Evolutionary conservation across 2,113 vertebrate genomes (phyloP), one percentile per base, ranked within the genome.

Genomic region (Microtus montanus): DNA sequence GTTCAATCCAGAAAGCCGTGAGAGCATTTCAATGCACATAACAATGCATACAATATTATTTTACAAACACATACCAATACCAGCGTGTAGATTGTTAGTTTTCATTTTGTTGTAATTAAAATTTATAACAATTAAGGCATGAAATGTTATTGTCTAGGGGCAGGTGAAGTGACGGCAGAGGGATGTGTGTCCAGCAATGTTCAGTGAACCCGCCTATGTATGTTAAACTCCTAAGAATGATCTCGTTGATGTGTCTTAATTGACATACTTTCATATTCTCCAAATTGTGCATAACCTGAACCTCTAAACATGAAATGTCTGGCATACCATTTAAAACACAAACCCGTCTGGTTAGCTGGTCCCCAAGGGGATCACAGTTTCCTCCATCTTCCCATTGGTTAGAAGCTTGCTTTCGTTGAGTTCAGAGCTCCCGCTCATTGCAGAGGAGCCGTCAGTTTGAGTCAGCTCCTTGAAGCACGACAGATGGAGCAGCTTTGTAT

Each of bases 121-220:
- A 64, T 52, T 49, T 93, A 92, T 94, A 47, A 89, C 82, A 75
- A 41, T 90, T 30, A 74, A 87, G 93, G 74, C 61, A n/a, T 47
- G 66, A 75, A 66, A 41, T 95, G 90, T 9, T 87, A 63, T 92
- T 66, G 54, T 86, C 83, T 74, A 52, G 17, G 73, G 73, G 28
- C 58, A 93, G 87, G 26, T 54, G 58, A 91, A 75, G 28, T 75
- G 44, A 52, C 38, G 74, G 19, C 2, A 54, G 77, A 91, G 52
- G 26, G 30, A 79, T 38, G 33, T 33, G 13, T 14, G 10, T 10
- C 8, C 2, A 77, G 3, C 12, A 87, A 54, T 47, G 28, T 52
- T n/a, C 61, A 83, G 0, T 90, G 52, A 28, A 30, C 61, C 24
- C 12, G 52, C 68, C 30, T 61, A 35, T 66, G 38, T 4, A 30